A percentile compares a stretch with the other conserved stretches of the same genome.
phyloP scores from a whole-genome alignment of 2,888 invertebrate genomes.

The Drosophila parthenogenetica region DNA sequence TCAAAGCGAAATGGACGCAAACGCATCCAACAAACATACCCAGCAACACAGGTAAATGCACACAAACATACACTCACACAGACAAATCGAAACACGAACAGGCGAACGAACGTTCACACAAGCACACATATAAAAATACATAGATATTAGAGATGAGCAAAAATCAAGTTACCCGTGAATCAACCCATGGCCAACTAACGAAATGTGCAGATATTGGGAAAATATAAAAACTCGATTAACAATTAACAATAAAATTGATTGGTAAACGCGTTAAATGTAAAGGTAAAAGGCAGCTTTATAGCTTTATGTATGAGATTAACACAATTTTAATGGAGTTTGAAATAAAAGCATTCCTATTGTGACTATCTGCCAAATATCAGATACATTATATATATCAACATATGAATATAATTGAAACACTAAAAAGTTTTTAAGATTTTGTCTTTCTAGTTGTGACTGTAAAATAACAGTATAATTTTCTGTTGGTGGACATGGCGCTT shows the following conservation, averaged over 20 bases:
- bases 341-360: too few relatives aligned
- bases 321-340: too few relatives aligned
- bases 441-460: conserved; percentile 15
- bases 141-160: conserved; percentile 47
- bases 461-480: conserved; percentile 22
- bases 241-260: too few relatives aligned
- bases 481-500: conserved; percentile 46
- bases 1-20: conserved; percentile 38
- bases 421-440: conserved; percentile 8
- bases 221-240: too few relatives aligned
- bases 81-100: conserved; percentile 3
- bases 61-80: conserved; percentile 21
- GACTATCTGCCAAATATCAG: background rate
- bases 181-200: background rate
- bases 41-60: conserved; percentile 42
- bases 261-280: too few relatives aligned
- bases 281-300: too few relatives aligned
- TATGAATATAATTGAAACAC: background rate
- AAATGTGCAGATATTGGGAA: background rate
- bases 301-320: too few relatives aligned
- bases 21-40: conserved; percentile 23
- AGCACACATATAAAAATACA: background rate
- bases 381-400: too few relatives aligned
- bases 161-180: conserved; percentile 24
- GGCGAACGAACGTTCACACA: conserved; percentile 8